These are phyloP conservation scores for Spilogale gracilis DNA, from an alignment of 2,113 vertebrate genomes.

Conservation along the genomic window DNA sequence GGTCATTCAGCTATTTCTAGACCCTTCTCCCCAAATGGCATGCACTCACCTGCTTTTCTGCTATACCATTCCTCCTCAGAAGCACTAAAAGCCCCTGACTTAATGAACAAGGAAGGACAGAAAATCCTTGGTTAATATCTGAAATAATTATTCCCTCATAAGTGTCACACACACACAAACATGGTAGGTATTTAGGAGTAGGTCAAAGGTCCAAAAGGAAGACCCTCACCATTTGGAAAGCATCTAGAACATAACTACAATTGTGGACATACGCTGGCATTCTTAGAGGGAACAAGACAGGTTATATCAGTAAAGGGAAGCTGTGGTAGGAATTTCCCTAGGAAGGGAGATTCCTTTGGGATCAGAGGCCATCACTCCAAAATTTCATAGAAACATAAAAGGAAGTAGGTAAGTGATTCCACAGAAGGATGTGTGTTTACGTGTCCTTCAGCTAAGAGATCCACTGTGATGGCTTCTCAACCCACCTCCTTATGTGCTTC, in stretches of 20 bases:
- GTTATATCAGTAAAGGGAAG: neutral
- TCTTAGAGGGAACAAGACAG: neutral
- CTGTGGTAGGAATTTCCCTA: rapidly evolving
- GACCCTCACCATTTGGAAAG: neutral
- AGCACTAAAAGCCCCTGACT: too few species aligned
- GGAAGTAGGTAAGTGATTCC: neutral
- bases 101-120: neutral
- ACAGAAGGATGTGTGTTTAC: neutral
- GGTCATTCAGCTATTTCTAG: neutral
- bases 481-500: neutral
- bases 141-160: neutral
- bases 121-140: neutral
- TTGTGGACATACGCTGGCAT: too few species aligned
- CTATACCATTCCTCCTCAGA: neutral
- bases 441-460: neutral
- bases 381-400: neutral
- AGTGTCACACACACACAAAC: neutral
- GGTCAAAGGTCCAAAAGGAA: neutral
- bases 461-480: neutral
- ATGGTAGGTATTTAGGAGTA: too few species aligned
- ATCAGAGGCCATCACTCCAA: neutral
- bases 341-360: neutral
- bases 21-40: neutral
- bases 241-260: neutral
- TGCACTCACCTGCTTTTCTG: neutral